Evolutionary conservation across 2,113 vertebrate genomes (phyloP), one percentile per base, ranked within the genome.

Genomic region (Sylvietta virens): DNA sequence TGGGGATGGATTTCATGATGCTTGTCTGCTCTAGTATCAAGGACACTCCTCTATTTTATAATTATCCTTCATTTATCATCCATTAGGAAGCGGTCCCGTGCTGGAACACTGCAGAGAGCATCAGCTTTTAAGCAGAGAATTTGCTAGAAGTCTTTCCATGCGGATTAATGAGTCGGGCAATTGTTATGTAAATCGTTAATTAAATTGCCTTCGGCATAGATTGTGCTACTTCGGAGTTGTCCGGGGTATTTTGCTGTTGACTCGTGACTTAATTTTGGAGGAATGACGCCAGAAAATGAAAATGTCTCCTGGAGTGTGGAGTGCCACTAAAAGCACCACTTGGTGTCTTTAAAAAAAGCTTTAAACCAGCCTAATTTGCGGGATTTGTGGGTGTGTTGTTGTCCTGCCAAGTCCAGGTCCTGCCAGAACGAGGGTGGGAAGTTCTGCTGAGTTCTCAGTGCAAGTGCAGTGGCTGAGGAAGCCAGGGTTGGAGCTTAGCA

Each of bases 181-280:
- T 94, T 93, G 86, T 96, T 86, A 88, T 84, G 88, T 90, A 96
- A 97, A 95, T 94, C 8, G 0, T 86, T 90, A 80, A 90, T 90
- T 86, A 83, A 73, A 81, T 81, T 87, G 85, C 88, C 88, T 94
- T 94, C 6, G 37, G 90, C 39, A 0, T 53, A 40, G 81, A 37
- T 42, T 62, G 66, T 84, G 70, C 90, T 71, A 3, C 44, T 82
- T 92, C 18, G 2, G 64, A 81, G 81, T 33, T 19, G n/a, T 79
- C 78, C 15, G 4, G 51, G 50, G 81, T 40, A 23, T 65, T 91
- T 81, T 15, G 33, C 74, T 70, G 39, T 54, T 82, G 79, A 50
- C 21, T 58, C 7, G 14, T 73, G 88, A 71, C 78, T 85, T 62
- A 13, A 26, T 90, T 92, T 93, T 57, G 80, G 44, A 42, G 61